Evolutionary conservation across 2,888 invertebrate genomes (phyloP).

Genomic region (Drosophila merina): DNA sequence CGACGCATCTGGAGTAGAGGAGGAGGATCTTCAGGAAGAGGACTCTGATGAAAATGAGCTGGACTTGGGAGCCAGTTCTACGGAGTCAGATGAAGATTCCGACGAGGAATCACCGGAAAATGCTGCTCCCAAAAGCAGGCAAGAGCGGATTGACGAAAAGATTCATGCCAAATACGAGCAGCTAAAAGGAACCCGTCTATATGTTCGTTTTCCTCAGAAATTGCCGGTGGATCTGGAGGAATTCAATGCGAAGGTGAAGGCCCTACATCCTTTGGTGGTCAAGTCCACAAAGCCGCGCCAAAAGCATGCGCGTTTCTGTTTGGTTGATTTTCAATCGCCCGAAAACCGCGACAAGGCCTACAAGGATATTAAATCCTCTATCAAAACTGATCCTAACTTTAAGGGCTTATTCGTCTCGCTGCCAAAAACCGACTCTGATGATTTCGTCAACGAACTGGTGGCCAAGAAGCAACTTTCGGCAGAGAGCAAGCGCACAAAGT

Average conservation of each 20-base stretch:
- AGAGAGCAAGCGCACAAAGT: conserved; percentile 70
- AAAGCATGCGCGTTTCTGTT: conserved; percentile 79
- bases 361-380: conserved; percentile 49
- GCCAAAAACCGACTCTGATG: conserved; percentile 76
- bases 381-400: conserved; percentile 43
- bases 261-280: conserved; percentile 66
- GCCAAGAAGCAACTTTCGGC: conserved; percentile 69
- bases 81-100: conserved; percentile 74
- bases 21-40: neutral
- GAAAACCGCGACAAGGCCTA: conserved; percentile 73
- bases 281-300: conserved; percentile 78
- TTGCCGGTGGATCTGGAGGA: conserved; percentile 66
- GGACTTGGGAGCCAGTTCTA: conserved; percentile 70
- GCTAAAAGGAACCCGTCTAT: conserved; percentile 76
- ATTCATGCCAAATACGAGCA: conserved; percentile 68
- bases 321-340: conserved; percentile 72
- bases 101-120: conserved; percentile 39
- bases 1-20: conserved; percentile 35
- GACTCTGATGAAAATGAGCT: conserved; percentile 31
- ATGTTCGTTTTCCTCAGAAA: conserved; percentile 77
- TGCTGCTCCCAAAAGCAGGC: conserved; percentile 34
- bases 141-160: conserved; percentile 55
- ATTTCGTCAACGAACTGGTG: conserved; percentile 71
- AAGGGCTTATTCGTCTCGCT: conserved; percentile 70
- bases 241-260: conserved; percentile 65